Base-by-base conservation (phyloP, 2,797 vertebrate genomes). In the Macrochelys suwanniensis region DNA sequence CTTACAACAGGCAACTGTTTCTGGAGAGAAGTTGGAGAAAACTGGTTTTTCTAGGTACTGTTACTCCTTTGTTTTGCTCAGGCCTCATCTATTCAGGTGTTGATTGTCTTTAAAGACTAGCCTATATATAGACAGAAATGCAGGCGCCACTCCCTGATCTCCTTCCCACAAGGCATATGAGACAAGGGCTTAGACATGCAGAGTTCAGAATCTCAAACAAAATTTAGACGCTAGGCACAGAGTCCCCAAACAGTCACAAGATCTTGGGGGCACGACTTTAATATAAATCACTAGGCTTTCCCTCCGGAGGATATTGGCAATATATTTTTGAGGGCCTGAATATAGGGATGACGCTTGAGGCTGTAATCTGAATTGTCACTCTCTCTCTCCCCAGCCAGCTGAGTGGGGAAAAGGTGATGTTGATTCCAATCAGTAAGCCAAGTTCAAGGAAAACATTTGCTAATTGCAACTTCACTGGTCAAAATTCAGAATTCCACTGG, bases 361-460 rank as follows among this genome's bases (percentile, higher is more conserved):
- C 51, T 84, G 74, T 13, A 84, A 77, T 50, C 86, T 3, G 16
- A 88, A 68, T 79, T n/a, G 10, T 51, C 61, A 7, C 37, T 42
- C 37, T 42, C 15, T 23, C 31, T 26, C 61, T 76, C 31, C 80
- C 68, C 42, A 33, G 76, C 0, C 0, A 0, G 11, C 7, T 4
- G 23, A 74, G 21, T 25, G 42, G 13, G 37, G 37, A 42, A 45
- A 45, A 74, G 68, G 10, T 26, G 37, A 26, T 42, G 68, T 45
- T 45, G n/a, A 42, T 11, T 74, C 37, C 9, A 45, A 54, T 71
- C 3, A 1, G 47, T 16, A 47, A 0, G 25, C 16, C 78, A 78
- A 57, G 78, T 76, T 53, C 37, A 47, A 17, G 80, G 82, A 11
- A 90, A 89, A 84, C 17, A 21, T 68, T 3, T 51, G 45, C 65